These are phyloP conservation scores for Pristiophorus japonicus DNA, from an alignment of 2,113 vertebrate species.

Conservation along the genomic window DNA sequence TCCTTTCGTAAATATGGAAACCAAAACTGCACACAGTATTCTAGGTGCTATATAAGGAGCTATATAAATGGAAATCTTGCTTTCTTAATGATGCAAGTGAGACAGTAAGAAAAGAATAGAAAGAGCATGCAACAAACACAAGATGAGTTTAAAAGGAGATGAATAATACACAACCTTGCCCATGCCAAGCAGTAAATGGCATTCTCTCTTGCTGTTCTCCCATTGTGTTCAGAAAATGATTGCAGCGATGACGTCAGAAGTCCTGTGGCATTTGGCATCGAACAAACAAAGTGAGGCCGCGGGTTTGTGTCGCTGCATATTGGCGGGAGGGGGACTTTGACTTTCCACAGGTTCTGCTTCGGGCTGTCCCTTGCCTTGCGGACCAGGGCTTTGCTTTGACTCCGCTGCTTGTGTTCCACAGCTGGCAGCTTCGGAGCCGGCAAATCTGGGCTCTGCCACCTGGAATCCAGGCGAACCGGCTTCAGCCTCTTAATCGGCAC, in stretches of 20 bases:
- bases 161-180: slow-evolving; percentile 53
- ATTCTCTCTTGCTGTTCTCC: slow-evolving; percentile 56
- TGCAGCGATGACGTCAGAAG: slow-evolving; percentile 44
- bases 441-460: not conserved
- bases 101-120: too few relatives aligned
- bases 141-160: not conserved
- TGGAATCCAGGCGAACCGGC: not conserved
- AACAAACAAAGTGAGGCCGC: slow-evolving; percentile 42
- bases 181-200: slow-evolving; percentile 56
- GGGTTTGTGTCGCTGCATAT: slow-evolving; percentile 42
- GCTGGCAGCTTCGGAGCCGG: slow-evolving; percentile 43
- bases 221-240: slow-evolving; percentile 48
- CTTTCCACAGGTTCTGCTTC: slow-evolving; percentile 40
- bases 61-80: too few relatives aligned
- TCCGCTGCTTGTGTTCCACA: slow-evolving; percentile 40
- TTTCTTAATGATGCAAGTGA: too few relatives aligned
- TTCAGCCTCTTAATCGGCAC: slow-evolving; percentile 26
- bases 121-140: not conserved
- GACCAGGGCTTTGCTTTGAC: not conserved
- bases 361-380: slow-evolving; percentile 37
- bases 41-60: too few relatives aligned
- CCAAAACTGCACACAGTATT: too few relatives aligned
- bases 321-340: slow-evolving; percentile 50
- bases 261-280: slow-evolving; percentile 40
- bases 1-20: too few relatives aligned